phyloP scores from a whole-genome alignment of 2,113 vertebrate genomes.

The Epinephelus fuscoguttatus region DNA sequence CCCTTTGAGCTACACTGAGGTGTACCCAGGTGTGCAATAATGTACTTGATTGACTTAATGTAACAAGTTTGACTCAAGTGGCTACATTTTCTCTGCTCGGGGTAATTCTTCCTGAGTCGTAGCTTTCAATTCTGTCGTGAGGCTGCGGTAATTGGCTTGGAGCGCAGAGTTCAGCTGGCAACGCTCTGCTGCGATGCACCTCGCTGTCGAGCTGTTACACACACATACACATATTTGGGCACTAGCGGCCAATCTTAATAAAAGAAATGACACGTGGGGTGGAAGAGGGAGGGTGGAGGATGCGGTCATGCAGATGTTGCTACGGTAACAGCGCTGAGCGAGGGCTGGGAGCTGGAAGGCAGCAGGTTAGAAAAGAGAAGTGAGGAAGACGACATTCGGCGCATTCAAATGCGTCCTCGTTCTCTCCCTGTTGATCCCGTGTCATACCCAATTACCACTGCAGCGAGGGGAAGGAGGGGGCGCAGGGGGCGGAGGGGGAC shows the following conservation, averaged over 20 bases:
- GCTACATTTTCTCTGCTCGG: conserved; percentile 42
- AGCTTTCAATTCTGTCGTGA: conserved; percentile 51
- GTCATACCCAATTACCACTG: conserved; percentile 83
- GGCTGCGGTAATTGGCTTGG: conserved; percentile 68
- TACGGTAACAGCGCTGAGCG: conserved; percentile 63
- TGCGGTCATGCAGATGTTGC: conserved; percentile 78
- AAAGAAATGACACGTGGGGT: conserved; percentile 69
- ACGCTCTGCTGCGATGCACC: conserved; percentile 48
- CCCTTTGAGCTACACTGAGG: conserved; percentile 40
- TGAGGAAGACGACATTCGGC: conserved; percentile 62
- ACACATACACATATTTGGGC: conserved; percentile 25
- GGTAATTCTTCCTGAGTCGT: conserved; percentile 52
- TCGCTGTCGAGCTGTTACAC: neutral
- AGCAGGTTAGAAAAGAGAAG: conserved; percentile 74
- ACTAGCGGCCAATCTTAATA: conserved; percentile 77
- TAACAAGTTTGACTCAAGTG: conserved; percentile 61
- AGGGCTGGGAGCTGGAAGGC: conserved; percentile 47
- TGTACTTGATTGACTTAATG: conserved; percentile 64
- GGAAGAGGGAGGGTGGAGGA: conserved; percentile 45
- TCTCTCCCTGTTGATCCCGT: conserved; percentile 79
- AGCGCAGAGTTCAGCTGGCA: conserved; percentile 37
- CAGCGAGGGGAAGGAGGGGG: conserved; percentile 28
- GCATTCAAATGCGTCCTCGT: conserved; percentile 77
- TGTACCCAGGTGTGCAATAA: conserved; percentile 59
- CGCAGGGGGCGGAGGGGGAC: neutral